Conservation (phyloP, 2,888 invertebrate species). For the Deladenus siricidicola region DNA sequence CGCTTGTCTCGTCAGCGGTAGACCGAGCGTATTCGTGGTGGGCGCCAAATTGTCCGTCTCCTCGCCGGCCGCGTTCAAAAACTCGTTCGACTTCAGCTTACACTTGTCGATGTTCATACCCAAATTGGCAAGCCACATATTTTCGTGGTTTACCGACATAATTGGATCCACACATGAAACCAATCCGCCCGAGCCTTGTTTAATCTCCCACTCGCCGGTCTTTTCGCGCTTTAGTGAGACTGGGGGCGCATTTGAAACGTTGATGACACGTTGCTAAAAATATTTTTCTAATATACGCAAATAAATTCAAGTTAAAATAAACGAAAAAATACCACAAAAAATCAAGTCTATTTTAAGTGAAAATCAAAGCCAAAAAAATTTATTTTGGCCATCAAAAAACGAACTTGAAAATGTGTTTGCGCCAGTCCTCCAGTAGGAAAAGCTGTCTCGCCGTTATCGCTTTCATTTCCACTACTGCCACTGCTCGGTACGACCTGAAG, state of each 20-base stretch:
- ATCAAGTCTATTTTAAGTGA: too few species aligned
- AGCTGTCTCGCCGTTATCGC: conserved; percentile 21
- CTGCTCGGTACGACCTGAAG: background rate
- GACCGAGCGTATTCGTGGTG: conserved; percentile 50
- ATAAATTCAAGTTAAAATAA: too few species aligned
- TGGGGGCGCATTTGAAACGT: conserved; percentile 53
- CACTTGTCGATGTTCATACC: conserved; percentile 48
- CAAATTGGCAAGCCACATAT: conserved; percentile 53
- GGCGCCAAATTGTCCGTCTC: conserved; percentile 34
- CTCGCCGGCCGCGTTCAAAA: conserved; percentile 20
- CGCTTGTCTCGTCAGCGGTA: conserved; percentile 50
- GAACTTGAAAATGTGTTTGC: conserved; percentile 43
- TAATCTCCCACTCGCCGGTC: conserved; percentile 51
- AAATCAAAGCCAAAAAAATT: background rate
- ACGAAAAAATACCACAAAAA: too few species aligned
- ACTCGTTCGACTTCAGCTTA: conserved; percentile 18
- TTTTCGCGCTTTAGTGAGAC: conserved; percentile 48
- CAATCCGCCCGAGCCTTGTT: conserved; percentile 50
- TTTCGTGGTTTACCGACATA: conserved; percentile 48
- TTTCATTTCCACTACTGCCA: conserved; percentile 1
- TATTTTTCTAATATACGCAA: too few species aligned
- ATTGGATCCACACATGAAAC: conserved; percentile 54
- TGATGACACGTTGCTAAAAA: conserved; percentile 51
- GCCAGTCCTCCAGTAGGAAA: conserved; percentile 38
- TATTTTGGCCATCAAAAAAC: background rate